Evolutionary conservation across 1,140 invertebrate species (phyloP), one percentile per base, ranked within the genome.

Genomic region (Brachionus manjavacas): DNA sequence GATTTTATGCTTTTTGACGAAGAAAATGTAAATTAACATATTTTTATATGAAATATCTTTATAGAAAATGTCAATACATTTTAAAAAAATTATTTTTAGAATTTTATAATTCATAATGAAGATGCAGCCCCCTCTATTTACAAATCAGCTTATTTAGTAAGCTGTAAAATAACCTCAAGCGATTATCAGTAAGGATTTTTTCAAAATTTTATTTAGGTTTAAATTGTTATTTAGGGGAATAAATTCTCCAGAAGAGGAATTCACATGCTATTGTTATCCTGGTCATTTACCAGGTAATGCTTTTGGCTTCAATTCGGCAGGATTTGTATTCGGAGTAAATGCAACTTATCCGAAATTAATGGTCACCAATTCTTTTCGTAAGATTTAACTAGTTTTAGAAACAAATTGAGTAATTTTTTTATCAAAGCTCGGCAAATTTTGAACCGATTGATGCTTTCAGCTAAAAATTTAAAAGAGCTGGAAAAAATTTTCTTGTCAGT

Each of bases 201-300:
- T 55, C 0, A 39, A 52, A 0, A 46, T 46, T 46, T 46, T 46
- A 46, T 46, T 16, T 60, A 31, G 8, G 8, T 46, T 52, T n/a
- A n/a, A 39, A 60, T 20, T 41, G 6, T 35, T 68, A 43, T 20
- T 81, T 16, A 70, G 52, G 4, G 43, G 46, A 12, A 39, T 66
- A 6, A 66, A 41, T 66, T 46, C 55, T 35, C 81, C 81, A 31
- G 11, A 68, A 31, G 81, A 83, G 35, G 60, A 46, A 70, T 83
- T 83, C 55, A 83, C 60, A 20, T 68, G 60, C 12, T 83, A 83
- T 83, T 83, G 81, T 35, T 83, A 83, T 55, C 46, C 81, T 16
- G 81, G 81, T 4, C 60, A 46, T 55, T 52, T 83, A 52, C 81
- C 81, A 68, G 81, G 81, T 2, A 83, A 83, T 31, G 81, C 81